phyloP scores from a whole-genome alignment of 1,140 invertebrate genomes.

The Drosophila kepulauana region DNA sequence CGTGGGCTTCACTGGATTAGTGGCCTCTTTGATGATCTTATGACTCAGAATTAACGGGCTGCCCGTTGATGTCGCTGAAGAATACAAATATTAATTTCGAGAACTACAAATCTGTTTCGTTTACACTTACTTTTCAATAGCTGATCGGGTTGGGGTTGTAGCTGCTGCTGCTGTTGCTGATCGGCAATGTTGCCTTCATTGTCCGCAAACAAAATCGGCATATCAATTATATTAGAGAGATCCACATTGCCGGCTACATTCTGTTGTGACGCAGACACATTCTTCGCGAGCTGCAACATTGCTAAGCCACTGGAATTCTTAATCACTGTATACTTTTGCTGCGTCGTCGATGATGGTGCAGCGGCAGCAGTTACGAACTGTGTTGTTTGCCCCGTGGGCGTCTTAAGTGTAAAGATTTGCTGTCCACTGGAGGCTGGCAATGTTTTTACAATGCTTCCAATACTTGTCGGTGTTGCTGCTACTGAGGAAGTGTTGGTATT shows the following conservation, averaged over 20 bases:
- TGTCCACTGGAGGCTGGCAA: conserved; percentile 54
- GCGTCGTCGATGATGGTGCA: conserved; percentile 48
- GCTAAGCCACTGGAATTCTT: conserved; percentile 85
- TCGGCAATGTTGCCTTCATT: conserved; percentile 85
- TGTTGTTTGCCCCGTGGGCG: conserved; percentile 63
- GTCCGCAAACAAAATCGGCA: conserved; percentile 89
- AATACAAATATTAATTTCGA: neutral
- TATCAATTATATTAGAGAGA: conserved; percentile 88
- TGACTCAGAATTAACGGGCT: conserved; percentile 76
- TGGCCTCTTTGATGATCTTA: conserved; percentile 77
- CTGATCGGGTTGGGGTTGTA: conserved; percentile 48
- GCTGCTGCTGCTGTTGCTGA: conserved; percentile 47
- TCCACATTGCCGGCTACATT: conserved; percentile 79
- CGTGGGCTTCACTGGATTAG: conserved; percentile 26
- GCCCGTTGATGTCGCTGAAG: conserved; percentile 29
- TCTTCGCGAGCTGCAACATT: conserved; percentile 82
- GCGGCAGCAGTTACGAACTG: conserved; percentile 70
- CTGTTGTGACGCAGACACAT: conserved; percentile 54
- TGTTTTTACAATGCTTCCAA: conserved; percentile 75
- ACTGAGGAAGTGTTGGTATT: neutral
- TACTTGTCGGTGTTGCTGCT: conserved; percentile 23
- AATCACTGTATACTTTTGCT: conserved; percentile 84
- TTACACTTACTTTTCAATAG: conserved; percentile 36
- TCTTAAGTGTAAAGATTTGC: conserved; percentile 76
- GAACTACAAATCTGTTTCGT: neutral